Evolutionary conservation across 37 sponge, comb jelly and placozoan species (phyloP), one percentile per base, ranked within the genome.

Genomic region (Hormiphora californensis): DNA sequence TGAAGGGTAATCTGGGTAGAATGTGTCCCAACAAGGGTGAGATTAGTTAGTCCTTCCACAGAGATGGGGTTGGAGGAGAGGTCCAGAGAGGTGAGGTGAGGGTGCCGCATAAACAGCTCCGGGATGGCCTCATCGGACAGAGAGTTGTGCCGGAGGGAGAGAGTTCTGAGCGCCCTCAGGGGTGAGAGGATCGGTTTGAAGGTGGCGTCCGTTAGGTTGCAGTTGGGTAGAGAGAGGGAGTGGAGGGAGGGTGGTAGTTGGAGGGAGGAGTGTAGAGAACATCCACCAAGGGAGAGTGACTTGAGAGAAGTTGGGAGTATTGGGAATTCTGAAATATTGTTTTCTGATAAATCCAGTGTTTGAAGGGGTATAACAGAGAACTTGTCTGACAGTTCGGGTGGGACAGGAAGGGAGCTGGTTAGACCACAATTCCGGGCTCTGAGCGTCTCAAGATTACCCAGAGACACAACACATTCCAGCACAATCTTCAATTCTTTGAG

Each of bases 341-440:
- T 73, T 41, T 73, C 46, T 41, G 81, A 73, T 19, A 73, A n/a
- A 41, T 73, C 81, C 41, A 73, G 38, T n/a, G 23, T n/a, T 0
- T 43, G 23, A 1, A 73, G 35, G 35, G 7, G 12, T 23, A 22
- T 43, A 9, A 43, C 46, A 4, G 36, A 32, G 41, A 73, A 40
- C 25, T 73, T 73, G 30, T 73, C 36, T 19, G 81, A 3, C 35
- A 43, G 81, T 33, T 73, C 81, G 5, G 81, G 43, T 12, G 81
- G 4, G n/a, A 73, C 30, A 0, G 21, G 46, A 30, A 46, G 17
- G 35, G 9, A 36, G 38, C 23, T 73, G 23, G 61, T 15, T 9
- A 73, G 81, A 11, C 46, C 43, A 19, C 81, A 73, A 41, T 46
- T 32, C 43, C n/a, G 12, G 9, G 44, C 81, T 25, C 46, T 43